Base-by-base conservation (phyloP, 1,140 invertebrate species). In the Micrasema longulum region DNA sequence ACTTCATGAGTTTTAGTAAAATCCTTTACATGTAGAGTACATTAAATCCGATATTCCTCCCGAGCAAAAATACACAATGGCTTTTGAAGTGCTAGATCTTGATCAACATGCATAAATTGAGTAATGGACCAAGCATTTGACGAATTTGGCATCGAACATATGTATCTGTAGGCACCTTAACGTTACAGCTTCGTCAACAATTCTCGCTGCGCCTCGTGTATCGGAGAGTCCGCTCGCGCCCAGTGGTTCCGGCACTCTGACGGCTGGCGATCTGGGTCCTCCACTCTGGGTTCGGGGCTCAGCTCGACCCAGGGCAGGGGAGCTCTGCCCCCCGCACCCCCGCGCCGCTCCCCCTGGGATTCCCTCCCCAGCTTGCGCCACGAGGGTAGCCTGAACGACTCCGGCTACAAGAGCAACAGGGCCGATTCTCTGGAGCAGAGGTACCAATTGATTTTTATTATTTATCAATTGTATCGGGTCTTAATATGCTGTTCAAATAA, bases 231-330 rank as follows among this genome's bases (percentile, higher is more conserved):
- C 14, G 92, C 92, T 47, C 88, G 93, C 16, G 91, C 91, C 66
- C 92, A 93, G 77, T 94, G 93, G 93, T 94, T 94, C 82, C 89
- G 93, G 9, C 93, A 94, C 82, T 94, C 92, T 20, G 93, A 94
- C 77, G 93, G 93, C 18, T 94, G 93, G 93, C 89, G 92, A 73
- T 93, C 92, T 0, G 92, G 91, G 31, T 91, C 89, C 78, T 91
- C 90, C 12, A 41, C 48, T n/a, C 26, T 45, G 62, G 65, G 52
- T 4, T 31, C 38, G 45, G 22, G 64, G 43, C 14, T 23, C n/a
- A 14, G 6, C 14, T 5, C 62, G 31, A 41, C 67, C 11, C 45
- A 53, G 45, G 67, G 41, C 5, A 16, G 60, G 11, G 60, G 73
- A 20, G 4, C 36, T 22, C 43, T 63, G 62, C 80, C 73, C 79